Evolutionary conservation across 2,113 vertebrate genomes (phyloP), one percentile per base, ranked within the genome.

Genomic region (Sinocyclocheilus anshuiensis): DNA sequence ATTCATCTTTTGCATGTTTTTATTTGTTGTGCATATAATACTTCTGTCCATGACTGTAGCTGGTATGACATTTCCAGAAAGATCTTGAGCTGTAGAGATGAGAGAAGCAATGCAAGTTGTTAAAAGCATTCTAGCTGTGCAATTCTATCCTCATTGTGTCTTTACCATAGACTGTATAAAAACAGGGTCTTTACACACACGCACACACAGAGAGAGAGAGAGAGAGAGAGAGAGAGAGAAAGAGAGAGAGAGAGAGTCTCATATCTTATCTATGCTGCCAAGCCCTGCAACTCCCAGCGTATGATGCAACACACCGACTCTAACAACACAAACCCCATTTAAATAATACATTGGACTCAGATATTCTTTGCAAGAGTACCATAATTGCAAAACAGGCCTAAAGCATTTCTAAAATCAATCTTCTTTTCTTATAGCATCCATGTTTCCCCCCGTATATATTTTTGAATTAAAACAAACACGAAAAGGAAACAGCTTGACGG

Each of bases 191-290:
- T 8, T 39, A 9, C 74, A 26, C n/a, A 50, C 42, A 50, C 39
- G 6, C 39, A 45, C 9, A 20, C 18, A 45, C 4, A 55, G 15
- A 55, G 48, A 50, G 48, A 50, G 48, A 50, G 48, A 9, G 45
- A 48, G 45, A 48, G 36, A 36, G 45, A 48, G 45, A 48, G 2
- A 48, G 45, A 48, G 45, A 48, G 45, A 48, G 45, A 48, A 10
- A 48, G 45, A 48, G 50, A 18, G 53, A 55, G 53, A 18, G 53
- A 55, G 53, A 55, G 53, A 16, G 16, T 42, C 55, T 33, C 81
- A 26, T 53, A 71, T 53, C 65, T 86, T 77, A 76, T 82, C 69
- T 86, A 26, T 20, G 5, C 20, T 24, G 55, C 57, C 85, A 76
- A 61, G 39, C 79, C 85, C 71, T 39, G 12, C 53, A 50, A 50